Evolutionary conservation across 2,888 invertebrate species (phyloP).

Genomic region (Amiota mariae): DNA sequence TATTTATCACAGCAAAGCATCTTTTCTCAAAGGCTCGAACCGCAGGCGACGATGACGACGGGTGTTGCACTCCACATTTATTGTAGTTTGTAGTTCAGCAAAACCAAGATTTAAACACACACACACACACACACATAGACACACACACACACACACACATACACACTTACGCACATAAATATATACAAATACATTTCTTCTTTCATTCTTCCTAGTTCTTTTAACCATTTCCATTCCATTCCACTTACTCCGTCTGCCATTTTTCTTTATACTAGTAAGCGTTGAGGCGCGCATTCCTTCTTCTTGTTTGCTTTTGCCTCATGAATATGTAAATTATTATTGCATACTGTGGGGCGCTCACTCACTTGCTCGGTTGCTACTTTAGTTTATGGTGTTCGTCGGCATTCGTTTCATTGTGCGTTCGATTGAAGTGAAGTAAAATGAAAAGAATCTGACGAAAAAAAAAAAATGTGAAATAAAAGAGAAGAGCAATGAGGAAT

Average conservation of each 20-base stretch:
- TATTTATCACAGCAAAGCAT: no score
- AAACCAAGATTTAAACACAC: background rate
- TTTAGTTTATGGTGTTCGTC: background rate
- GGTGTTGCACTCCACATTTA: no score
- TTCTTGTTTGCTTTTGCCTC: conserved; percentile 40
- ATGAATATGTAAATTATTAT: conserved; percentile 67
- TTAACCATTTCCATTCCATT: background rate
- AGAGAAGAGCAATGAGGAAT: no score
- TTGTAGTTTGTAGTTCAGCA: background rate
- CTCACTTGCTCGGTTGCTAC: background rate
- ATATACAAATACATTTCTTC: background rate
- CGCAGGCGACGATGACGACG: no score
- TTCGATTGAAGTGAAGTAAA: no score
- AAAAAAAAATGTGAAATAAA: no score
- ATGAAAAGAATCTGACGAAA: no score
- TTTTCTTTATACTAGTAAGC: background rate
- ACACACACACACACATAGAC: background rate
- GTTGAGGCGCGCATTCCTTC: background rate
- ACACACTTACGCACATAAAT: background rate
- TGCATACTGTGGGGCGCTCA: conserved; percentile 61
- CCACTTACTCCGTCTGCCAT: background rate
- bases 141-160: background rate
- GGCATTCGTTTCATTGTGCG: no score
- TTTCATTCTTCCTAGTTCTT: background rate
- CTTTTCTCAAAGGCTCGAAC: no score